phyloP scores from a whole-genome alignment of 2,888 invertebrate genomes.

The Aphodius sticticus region DNA sequence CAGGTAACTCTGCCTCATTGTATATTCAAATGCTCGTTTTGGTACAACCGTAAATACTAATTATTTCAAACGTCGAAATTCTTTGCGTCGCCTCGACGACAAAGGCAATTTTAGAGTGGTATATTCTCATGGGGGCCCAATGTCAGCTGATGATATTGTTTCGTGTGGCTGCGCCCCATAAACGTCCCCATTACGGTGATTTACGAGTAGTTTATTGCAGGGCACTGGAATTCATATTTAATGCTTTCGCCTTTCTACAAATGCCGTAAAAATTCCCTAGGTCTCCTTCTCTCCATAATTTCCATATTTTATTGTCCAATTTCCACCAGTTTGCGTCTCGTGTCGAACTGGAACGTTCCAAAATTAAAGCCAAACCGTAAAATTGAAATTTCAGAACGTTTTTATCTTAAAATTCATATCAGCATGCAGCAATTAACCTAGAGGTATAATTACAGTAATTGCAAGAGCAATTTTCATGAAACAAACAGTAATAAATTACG shows the following conservation, averaged over 20 bases:
- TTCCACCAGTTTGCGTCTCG: not conserved
- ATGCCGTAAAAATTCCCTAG: not conserved
- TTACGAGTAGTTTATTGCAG: not conserved
- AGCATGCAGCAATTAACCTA: not conserved
- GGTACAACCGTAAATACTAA: not conserved
- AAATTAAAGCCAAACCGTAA: not conserved
- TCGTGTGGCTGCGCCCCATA: not conserved
- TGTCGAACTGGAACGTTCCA: not conserved
- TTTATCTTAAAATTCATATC: not conserved
- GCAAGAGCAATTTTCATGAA: not conserved
- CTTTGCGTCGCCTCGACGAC: not conserved
- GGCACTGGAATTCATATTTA: not conserved
- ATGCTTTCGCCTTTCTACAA: not conserved
- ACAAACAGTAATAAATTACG: not conserved
- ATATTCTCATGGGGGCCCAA: not conserved
- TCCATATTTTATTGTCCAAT: not conserved
- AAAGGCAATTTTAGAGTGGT: not conserved
- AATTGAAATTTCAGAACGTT: not conserved
- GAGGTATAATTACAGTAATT: not conserved
- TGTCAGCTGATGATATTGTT: not conserved
- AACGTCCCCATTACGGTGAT: not conserved
- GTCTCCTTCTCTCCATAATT: not conserved
- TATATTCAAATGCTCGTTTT: slow-evolving; percentile 4
- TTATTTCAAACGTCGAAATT: not conserved
- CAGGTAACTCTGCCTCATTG: not conserved